A percentile compares a stretch with the other conserved stretches of the same genome.
These are phyloP conservation scores for Brachystomella parvula DNA, from an alignment of 1,140 invertebrate genomes.

Conservation along the genomic window DNA sequence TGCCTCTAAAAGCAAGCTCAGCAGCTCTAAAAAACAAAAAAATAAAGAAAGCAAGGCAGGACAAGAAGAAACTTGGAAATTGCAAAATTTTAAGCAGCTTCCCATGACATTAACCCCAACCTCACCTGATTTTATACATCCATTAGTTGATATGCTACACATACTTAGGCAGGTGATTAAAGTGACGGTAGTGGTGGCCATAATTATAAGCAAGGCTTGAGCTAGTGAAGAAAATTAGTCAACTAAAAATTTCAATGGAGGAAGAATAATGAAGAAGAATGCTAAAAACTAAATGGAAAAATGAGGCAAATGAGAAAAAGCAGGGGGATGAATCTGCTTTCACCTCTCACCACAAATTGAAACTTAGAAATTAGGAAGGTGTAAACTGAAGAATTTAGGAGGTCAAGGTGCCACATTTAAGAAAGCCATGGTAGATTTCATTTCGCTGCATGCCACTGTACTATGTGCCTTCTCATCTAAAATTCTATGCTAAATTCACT, in stretches of 20 bases:
- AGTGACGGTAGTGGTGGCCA: conserved; percentile 81
- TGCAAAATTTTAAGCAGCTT: not conserved
- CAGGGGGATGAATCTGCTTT: not conserved
- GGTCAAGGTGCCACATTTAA: not conserved
- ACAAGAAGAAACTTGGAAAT: not conserved
- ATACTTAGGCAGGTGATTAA: conserved; percentile 88
- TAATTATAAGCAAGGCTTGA: conserved; percentile 64
- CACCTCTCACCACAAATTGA: not conserved
- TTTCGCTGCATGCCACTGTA: not conserved
- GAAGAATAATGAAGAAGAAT: not conserved
- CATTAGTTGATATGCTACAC: conserved; percentile 90
- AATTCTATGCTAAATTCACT: not conserved
- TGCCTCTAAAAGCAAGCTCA: not conserved
- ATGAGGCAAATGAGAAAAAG: not conserved
- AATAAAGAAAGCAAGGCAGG: not conserved
- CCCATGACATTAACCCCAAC: not conserved
- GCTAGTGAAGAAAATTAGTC: conserved; percentile 47
- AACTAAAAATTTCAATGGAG: conserved; percentile 15
- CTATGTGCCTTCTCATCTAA: not conserved
- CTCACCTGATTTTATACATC: conserved; percentile 54
- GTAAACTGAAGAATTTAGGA: not conserved
- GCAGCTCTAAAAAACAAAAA: not conserved
- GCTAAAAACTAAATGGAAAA: not conserved
- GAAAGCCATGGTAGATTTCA: not conserved
- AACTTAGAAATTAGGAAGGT: not conserved